Conservation (phyloP, 92 coral and sea anemone genomes). For the Porites rus region DNA sequence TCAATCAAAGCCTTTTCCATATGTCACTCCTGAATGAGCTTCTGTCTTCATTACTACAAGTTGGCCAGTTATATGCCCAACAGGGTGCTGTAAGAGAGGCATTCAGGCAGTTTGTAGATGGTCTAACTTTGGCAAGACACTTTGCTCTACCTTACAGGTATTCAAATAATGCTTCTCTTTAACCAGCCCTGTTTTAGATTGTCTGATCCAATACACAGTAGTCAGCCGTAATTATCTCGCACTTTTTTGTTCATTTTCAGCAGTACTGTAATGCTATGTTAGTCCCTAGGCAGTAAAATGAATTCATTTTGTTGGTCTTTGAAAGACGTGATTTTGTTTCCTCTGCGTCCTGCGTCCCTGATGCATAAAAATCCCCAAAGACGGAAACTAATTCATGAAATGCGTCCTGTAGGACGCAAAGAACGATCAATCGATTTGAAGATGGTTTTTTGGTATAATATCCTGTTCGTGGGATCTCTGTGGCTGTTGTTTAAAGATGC, state of each 20-base stretch:
- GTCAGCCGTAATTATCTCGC: not conserved
- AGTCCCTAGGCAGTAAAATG: no score
- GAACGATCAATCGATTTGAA: no score
- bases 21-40: conserved; percentile 74
- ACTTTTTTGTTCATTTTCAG: not conserved
- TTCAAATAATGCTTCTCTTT: not conserved
- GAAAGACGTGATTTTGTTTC: no score
- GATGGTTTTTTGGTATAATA: no score
- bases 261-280: not conserved
- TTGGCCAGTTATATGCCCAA: conserved; percentile 78
- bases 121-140: conserved; percentile 74
- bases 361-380: no score
- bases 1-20: conserved; percentile 40
- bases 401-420: no score
- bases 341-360: no score
- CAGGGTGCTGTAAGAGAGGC: conserved; percentile 95
- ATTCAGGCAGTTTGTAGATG: conserved; percentile 76
- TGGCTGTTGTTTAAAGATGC: no score
- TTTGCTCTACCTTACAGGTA: conserved; percentile 85
- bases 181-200: not conserved
- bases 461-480: no score
- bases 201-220: not conserved
- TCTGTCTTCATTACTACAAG: conserved; percentile 66
- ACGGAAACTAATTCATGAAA: no score
- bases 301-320: no score